Percentiles rank a stretch among this genome's conserved stretches.
These are phyloP conservation scores for Schizopygopsis malacanthus DNA, from an alignment of 2,797 vertebrate genomes.

Conservation along the genomic window DNA sequence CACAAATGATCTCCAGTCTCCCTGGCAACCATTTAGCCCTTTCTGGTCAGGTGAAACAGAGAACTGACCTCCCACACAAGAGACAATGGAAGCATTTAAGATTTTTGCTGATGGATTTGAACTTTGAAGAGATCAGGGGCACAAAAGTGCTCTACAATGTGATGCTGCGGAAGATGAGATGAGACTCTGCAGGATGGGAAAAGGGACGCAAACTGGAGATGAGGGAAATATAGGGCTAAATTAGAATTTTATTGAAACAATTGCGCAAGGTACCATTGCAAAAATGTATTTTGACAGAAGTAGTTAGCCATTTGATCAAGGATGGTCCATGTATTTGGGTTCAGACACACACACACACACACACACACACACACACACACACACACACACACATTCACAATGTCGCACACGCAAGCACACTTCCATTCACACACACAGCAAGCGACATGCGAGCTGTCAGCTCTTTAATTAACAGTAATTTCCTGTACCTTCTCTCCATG, in stretches of 20 bases:
- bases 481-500: constrained; percentile 76
- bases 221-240: constrained; percentile 24
- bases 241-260: constrained; percentile 36
- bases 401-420: constrained; percentile 68
- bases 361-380: constrained; percentile 72
- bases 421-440: constrained; percentile 72
- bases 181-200: constrained; percentile 30
- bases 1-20: constrained; percentile 64
- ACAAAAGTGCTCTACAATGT: constrained; percentile 24
- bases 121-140: constrained; percentile 39
- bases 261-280: constrained; percentile 44
- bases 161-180: constrained; percentile 30
- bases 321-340: constrained; percentile 77
- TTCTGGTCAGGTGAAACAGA: constrained; percentile 55
- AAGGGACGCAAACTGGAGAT: constrained; percentile 9
- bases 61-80: constrained; percentile 48
- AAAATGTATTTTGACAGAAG: constrained; percentile 82
- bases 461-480: constrained; percentile 86
- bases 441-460: constrained; percentile 75
- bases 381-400: constrained; percentile 68
- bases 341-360: constrained; percentile 59
- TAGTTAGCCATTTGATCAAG: constrained; percentile 79
- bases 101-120: constrained; percentile 51
- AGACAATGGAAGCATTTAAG: constrained; percentile 49
- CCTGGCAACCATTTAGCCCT: constrained; percentile 71